phyloP scores from a whole-genome alignment of 2,888 invertebrate species.

The Mycalesis mineus region DNA sequence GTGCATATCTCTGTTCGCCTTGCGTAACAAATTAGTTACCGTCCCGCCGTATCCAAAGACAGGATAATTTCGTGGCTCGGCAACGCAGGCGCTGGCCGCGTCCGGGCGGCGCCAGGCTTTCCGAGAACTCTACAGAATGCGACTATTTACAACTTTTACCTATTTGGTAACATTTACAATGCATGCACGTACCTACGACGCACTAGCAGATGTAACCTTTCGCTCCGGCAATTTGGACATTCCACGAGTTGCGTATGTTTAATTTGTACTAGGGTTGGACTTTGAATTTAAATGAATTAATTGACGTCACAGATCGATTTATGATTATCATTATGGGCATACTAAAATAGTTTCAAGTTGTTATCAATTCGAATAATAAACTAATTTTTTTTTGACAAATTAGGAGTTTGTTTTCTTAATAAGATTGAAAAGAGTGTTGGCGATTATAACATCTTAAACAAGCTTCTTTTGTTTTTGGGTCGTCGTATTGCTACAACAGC shows the following conservation, averaged over 20 bases:
- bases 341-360: no score
- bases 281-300: slow-evolving; percentile 9
- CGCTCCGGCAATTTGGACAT: slow-evolving; percentile 43
- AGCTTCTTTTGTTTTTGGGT: no score
- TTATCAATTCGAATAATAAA: no score
- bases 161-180: slow-evolving; percentile 72
- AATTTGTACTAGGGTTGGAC: slow-evolving; percentile 5
- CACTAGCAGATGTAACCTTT: slow-evolving; percentile 49
- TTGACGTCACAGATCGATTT: not conserved
- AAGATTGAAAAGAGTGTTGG: no score
- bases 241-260: slow-evolving; percentile 21
- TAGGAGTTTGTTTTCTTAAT: no score
- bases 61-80: slow-evolving; percentile 25
- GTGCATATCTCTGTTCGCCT: no score
- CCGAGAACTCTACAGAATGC: slow-evolving; percentile 68
- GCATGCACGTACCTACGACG: slow-evolving; percentile 53
- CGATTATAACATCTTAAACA: no score
- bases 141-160: slow-evolving; percentile 75
- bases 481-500: no score
- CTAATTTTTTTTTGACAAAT: no score
- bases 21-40: not conserved
- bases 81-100: slow-evolving; percentile 30
- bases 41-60: slow-evolving; percentile 17
- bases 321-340: no score
- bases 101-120: slow-evolving; percentile 61